phyloP scores from a whole-genome alignment of 2,888 invertebrate genomes.

The Drosophila mettleri region DNA sequence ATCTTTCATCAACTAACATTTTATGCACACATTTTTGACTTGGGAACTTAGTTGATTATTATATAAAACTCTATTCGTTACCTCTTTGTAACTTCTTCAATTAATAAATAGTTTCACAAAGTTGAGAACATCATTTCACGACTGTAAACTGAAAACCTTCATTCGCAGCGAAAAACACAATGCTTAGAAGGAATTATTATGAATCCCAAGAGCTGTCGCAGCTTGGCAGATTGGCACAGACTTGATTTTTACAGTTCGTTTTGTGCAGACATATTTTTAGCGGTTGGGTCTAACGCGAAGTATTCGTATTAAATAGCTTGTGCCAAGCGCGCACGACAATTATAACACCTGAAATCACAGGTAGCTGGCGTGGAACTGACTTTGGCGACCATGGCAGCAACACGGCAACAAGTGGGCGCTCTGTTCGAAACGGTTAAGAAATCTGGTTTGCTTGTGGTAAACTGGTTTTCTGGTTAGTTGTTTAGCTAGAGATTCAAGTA shows the following conservation, averaged over 20 bases:
- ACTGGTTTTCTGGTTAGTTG: constrained; percentile 49
- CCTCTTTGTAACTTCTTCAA: constrained; percentile 13
- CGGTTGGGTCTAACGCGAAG: constrained; percentile 42
- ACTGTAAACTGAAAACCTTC: constrained; percentile 3
- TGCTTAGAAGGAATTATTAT: constrained; percentile 11
- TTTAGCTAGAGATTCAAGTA: constrained; percentile 58
- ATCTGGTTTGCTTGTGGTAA: constrained; percentile 58
- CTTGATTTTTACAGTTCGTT: constrained; percentile 29
- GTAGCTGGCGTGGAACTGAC: constrained; percentile 76
- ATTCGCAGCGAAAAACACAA: constrained; percentile 8
- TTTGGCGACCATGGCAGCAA: constrained; percentile 60
- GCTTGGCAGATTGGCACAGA: constrained; percentile 16
- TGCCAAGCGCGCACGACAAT: constrained; percentile 56
- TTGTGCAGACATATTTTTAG: constrained; percentile 29
- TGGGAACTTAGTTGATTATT: constrained; percentile 9
- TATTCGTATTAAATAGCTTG: constrained; percentile 37
- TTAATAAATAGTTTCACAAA: constrained; percentile 15
- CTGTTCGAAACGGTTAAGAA: constrained; percentile 58
- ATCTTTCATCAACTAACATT: constrained; percentile 19
- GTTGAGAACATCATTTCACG: constrained; percentile 20
- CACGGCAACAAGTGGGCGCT: constrained; percentile 75
- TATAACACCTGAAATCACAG: constrained; percentile 68
- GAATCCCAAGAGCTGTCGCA: constrained; percentile 26
- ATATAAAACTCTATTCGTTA: constrained; percentile 2
- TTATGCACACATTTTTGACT: constrained; percentile 14